phyloP scores from a whole-genome alignment of 53 echinoderm and acorn worm species.

The Temnopleurus reevesii region DNA sequence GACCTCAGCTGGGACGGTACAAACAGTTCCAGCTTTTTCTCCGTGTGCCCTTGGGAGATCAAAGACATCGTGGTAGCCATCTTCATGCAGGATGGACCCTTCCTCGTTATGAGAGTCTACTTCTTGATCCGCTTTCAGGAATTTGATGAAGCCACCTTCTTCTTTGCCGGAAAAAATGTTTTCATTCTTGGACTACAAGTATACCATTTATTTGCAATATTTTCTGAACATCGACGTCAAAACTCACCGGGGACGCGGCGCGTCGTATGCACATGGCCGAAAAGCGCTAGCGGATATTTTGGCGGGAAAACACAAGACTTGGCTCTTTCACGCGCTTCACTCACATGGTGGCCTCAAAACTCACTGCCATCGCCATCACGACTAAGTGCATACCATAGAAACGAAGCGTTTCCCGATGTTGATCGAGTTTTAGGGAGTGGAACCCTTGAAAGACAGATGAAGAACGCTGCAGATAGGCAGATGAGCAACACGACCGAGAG shows the following conservation, averaged over 20 bases:
- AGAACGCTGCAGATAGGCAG: too few relatives aligned
- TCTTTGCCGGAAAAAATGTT: slow-evolving; percentile 53
- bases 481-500: slow-evolving; percentile 47
- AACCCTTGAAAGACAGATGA: slow-evolving; percentile 29
- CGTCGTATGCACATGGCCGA: slow-evolving; percentile 58
- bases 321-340: slow-evolving; percentile 47
- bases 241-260: slow-evolving; percentile 5
- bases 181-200: slow-evolving; percentile 39
- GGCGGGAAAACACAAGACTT: slow-evolving; percentile 49
- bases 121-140: slow-evolving; percentile 29
- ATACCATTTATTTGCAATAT: slow-evolving; percentile 35
- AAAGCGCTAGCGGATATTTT: slow-evolving; percentile 52
- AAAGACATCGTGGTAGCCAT: slow-evolving; percentile 55
- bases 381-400: slow-evolving; percentile 50
- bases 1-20: slow-evolving; percentile 57
- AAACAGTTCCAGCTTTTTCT: slow-evolving; percentile 9
- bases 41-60: slow-evolving; percentile 49
- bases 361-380: slow-evolving; percentile 52
- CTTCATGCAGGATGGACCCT: slow-evolving; percentile 52
- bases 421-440: slow-evolving; percentile 48
- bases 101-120: slow-evolving; percentile 47
- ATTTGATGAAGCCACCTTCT: slow-evolving; percentile 54
- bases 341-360: slow-evolving; percentile 57
- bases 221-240: slow-evolving; percentile 16
- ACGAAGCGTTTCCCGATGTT: slow-evolving; percentile 53